These are phyloP conservation scores for Ips nitidus DNA, from an alignment of 1,140 invertebrate genomes.

Conservation along the genomic window DNA sequence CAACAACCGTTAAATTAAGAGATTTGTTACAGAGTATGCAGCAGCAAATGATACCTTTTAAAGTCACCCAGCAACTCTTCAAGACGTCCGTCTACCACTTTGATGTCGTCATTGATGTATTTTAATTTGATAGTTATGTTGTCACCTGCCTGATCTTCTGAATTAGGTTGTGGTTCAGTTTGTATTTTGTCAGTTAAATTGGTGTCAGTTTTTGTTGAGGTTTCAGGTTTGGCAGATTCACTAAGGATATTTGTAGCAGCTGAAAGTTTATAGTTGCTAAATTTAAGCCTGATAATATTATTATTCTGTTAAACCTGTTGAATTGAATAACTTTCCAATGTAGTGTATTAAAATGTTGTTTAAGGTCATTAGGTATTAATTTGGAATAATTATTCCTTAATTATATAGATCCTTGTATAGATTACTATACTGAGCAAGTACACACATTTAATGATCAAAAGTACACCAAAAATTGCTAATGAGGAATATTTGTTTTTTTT, in stretches of 20 bases:
- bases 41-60: constrained; percentile 66
- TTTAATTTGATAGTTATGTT: constrained; percentile 77
- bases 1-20: constrained; percentile 45
- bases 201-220: background rate
- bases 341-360: too few relatives aligned
- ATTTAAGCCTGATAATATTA: too few relatives aligned
- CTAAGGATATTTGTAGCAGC: background rate
- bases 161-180: background rate
- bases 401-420: too few relatives aligned
- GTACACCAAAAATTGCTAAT: too few relatives aligned
- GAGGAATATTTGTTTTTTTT: too few relatives aligned
- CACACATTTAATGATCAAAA: too few relatives aligned
- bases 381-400: too few relatives aligned
- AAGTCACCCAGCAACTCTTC: constrained; percentile 81
- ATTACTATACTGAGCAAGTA: too few relatives aligned
- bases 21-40: background rate
- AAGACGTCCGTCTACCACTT: constrained; percentile 73
- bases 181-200: constrained; percentile 7
- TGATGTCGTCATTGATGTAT: constrained; percentile 84
- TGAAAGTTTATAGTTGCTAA: too few relatives aligned
- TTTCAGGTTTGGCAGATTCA: background rate
- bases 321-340: too few relatives aligned
- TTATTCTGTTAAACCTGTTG: too few relatives aligned
- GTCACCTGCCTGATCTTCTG: constrained; percentile 1
- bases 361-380: too few relatives aligned